Conservation (phyloP, 2,888 invertebrate species). For the Gymnoscelis rufifasciata region DNA sequence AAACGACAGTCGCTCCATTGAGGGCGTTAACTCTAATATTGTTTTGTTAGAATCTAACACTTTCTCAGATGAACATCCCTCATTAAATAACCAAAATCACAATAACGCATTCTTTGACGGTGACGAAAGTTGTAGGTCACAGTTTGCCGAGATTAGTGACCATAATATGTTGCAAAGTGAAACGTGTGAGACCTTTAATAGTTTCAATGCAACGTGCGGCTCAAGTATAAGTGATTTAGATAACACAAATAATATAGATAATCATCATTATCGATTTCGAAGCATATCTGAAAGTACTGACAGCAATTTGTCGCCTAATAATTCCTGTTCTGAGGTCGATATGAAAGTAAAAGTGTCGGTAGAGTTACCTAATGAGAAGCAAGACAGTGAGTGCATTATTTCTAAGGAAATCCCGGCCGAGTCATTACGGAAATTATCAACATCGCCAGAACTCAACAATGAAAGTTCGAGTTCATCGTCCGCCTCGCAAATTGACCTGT, state of each 20-base stretch:
- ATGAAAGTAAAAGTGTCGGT: constrained; percentile 62
- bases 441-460: constrained; percentile 56
- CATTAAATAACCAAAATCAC: constrained; percentile 48
- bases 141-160: constrained; percentile 60
- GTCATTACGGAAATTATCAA: constrained; percentile 50
- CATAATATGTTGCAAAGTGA: constrained; percentile 72
- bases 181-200: constrained; percentile 65
- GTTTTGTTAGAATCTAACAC: constrained; percentile 60
- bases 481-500: constrained; percentile 70
- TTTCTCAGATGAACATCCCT: constrained; percentile 58
- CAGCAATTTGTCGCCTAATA: constrained; percentile 58
- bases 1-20: constrained; percentile 38
- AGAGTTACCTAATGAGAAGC: constrained; percentile 49
- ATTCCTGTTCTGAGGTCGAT: constrained; percentile 47
- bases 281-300: constrained; percentile 59
- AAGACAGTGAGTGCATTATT: constrained; percentile 38
- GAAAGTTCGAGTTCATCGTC: constrained; percentile 41
- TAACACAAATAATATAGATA: constrained; percentile 49
- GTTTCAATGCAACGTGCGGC: constrained; percentile 64
- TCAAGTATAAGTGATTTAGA: constrained; percentile 54
- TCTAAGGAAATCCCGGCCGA: constrained; percentile 41
- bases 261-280: constrained; percentile 50
- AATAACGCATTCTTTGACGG: constrained; percentile 47
- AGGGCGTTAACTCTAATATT: constrained; percentile 47
- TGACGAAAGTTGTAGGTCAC: constrained; percentile 39